These are phyloP conservation scores for Perizoma flavofasciatum DNA, from an alignment of 2,888 invertebrate genomes.

Conservation along the genomic window DNA sequence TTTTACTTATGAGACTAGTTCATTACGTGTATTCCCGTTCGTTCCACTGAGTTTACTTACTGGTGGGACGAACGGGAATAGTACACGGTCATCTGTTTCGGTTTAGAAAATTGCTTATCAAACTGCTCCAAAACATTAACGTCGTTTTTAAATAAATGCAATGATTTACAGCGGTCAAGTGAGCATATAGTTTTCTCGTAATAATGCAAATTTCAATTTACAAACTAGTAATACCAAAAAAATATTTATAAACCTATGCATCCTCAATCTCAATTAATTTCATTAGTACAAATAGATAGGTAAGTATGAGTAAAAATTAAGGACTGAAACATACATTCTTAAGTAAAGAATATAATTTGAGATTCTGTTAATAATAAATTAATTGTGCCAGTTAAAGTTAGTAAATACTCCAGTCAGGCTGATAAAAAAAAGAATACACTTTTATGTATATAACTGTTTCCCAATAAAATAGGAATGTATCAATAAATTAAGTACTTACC, in stretches of 20 bases:
- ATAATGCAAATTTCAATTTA: not conserved
- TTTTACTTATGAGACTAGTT: too few relatives aligned
- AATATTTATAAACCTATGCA: too few relatives aligned
- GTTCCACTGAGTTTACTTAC: too few relatives aligned
- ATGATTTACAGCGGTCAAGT: not conserved
- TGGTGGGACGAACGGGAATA: too few relatives aligned
- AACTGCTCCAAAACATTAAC: too few relatives aligned
- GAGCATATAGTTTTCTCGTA: not conserved
- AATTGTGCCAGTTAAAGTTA: not conserved
- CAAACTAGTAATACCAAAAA: not conserved
- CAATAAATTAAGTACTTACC: slow-evolving; percentile 35
- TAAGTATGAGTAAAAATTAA: too few relatives aligned
- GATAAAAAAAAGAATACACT: slow-evolving; percentile 1
- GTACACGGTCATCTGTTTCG: too few relatives aligned
- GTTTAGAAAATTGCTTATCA: too few relatives aligned
- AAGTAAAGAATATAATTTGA: not conserved
- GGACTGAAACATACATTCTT: not conserved
- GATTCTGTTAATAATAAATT: slow-evolving; percentile 1
- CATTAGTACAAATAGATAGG: too few relatives aligned
- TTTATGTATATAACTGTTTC: not conserved
- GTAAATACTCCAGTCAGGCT: not conserved
- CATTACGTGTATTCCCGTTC: too few relatives aligned
- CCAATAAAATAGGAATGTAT: slow-evolving; percentile 21
- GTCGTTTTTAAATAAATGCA: too few relatives aligned
- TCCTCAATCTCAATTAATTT: too few relatives aligned